Percentiles rank a stretch among this genome's conserved stretches.
Conservation (phyloP, 2,797 vertebrate genomes). For the Phyllotis vaccarum region DNA sequence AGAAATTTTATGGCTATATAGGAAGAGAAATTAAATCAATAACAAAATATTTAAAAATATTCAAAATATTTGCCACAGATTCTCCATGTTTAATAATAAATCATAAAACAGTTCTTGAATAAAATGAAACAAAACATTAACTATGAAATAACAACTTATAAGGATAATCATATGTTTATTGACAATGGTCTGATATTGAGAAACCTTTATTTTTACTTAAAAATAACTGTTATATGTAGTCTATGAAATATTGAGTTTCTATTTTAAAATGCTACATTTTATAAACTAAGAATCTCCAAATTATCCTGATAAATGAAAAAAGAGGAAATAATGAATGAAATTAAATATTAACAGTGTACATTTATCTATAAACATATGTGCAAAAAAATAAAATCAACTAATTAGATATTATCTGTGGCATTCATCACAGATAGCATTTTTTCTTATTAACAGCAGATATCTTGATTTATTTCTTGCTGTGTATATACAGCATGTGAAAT, state of each 20-base stretch:
- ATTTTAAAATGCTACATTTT: neutral
- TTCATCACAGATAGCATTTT: neutral
- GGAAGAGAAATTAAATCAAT: neutral
- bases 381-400: neutral
- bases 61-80: neutral
- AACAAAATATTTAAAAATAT: neutral
- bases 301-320: slow-evolving; percentile 39
- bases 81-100: neutral
- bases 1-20: neutral
- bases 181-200: neutral
- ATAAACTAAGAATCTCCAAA: slow-evolving; percentile 4
- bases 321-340: neutral
- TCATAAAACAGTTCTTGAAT: neutral
- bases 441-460: neutral
- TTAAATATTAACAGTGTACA: neutral
- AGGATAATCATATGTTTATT: neutral
- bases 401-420: neutral
- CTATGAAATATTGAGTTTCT: neutral
- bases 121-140: neutral
- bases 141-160: neutral
- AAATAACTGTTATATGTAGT: slow-evolving; percentile 40
- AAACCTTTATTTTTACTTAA: neutral
- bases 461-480: slow-evolving; percentile 21
- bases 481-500: neutral
- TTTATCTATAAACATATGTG: neutral